phyloP scores from a whole-genome alignment of 2,113 vertebrate species.

The Furnarius figulus region DNA sequence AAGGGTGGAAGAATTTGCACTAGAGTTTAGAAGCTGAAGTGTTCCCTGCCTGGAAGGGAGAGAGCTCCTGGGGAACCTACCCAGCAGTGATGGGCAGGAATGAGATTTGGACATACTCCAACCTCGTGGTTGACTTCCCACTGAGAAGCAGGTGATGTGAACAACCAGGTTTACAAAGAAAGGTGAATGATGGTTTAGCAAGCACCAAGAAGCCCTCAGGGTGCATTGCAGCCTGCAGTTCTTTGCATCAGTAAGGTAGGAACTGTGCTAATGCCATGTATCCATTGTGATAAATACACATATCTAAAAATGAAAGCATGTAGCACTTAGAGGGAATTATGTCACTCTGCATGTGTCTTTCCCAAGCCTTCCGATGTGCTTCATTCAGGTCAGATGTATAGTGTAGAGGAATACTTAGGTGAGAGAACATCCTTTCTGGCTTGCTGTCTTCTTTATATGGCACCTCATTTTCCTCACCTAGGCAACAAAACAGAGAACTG shows the following conservation, averaged over 20 bases:
- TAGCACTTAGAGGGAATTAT: not conserved
- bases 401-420: not conserved
- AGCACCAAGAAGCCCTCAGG: not conserved
- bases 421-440: not conserved
- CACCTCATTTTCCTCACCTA: not conserved
- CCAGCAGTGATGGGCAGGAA: not conserved
- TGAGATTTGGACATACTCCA: not conserved
- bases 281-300: not conserved
- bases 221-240: not conserved
- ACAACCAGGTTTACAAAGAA: not conserved
- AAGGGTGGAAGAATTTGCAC: not conserved
- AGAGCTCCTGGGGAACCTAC: not conserved
- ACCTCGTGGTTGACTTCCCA: not conserved
- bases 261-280: not conserved
- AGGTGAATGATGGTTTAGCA: not conserved
- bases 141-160: fast-evolving
- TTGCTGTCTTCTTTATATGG: not conserved
- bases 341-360: not conserved
- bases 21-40: not conserved
- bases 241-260: not conserved
- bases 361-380: not conserved
- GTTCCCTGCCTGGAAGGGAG: not conserved
- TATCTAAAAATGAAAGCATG: not conserved
- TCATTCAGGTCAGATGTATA: not conserved
- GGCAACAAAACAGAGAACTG: not conserved